Conservation (phyloP, 2,113 vertebrate species). For the Mormyrus iriodes region DNA sequence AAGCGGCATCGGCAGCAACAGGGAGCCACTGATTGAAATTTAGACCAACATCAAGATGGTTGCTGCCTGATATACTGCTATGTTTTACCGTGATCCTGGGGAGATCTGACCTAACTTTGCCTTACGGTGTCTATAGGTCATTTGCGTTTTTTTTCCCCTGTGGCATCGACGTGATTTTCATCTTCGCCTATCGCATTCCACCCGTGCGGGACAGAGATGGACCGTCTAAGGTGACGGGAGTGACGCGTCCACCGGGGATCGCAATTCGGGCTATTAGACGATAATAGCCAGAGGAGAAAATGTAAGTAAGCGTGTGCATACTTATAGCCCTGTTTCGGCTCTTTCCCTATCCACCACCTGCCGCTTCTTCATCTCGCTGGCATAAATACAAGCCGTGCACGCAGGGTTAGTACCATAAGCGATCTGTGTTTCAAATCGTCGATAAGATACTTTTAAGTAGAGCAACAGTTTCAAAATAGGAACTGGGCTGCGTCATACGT, state of each 20-base stretch:
- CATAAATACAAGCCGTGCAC: constrained; percentile 6
- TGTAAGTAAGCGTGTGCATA: constrained; percentile 44
- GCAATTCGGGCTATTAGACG: constrained; percentile 25
- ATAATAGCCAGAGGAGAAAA: constrained; percentile 38
- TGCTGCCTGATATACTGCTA: neutral
- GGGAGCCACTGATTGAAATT: constrained; percentile 19
- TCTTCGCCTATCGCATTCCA: neutral
- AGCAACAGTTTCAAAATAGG: constrained; percentile 17
- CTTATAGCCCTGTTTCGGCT: neutral
- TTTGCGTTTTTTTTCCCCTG: neutral
- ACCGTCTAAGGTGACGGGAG: constrained; percentile 47
- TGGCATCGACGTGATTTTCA: constrained; percentile 12
- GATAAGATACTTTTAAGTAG: neutral
- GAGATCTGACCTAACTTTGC: constrained; percentile 41
- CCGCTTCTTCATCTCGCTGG: constrained; percentile 6
- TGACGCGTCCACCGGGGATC: constrained; percentile 27
- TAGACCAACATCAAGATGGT: constrained; percentile 15
- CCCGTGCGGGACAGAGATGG: constrained; percentile 43
- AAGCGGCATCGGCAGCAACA: constrained; percentile 18
- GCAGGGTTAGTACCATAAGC: neutral
- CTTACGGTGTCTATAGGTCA: neutral
- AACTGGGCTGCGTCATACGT: neutral
- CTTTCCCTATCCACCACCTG: neutral
- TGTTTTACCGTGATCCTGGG: neutral
- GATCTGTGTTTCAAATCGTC: neutral